Evolutionary conservation across 2,888 invertebrate species (phyloP), one percentile per base, ranked within the genome.

Genomic region (Ectemnius cavifrons): DNA sequence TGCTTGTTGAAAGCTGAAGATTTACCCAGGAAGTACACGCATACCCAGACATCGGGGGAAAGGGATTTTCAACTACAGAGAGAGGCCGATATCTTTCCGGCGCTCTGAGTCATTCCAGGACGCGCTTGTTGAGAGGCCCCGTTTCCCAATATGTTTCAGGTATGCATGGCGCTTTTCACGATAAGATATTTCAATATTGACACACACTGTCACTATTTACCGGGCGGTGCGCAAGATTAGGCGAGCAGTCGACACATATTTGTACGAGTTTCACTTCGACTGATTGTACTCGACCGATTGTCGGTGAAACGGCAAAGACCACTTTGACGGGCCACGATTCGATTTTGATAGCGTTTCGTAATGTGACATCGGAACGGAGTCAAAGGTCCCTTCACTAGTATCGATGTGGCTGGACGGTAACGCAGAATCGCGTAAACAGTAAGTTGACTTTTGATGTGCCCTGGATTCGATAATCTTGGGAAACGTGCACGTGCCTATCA

Each of bases 171-270:
- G 82, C 82, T 86, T 87, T 85, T 80, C 75, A 77, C 82, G 88
- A 89, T 89, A 89, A 88, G 88, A 87, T 87, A 84, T 86, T 85
- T 84, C 88, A 89, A 89, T 89, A 89, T 89, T 89, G 87, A 89
- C 88, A 79, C 37, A 37, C 81, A 78, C 76, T 78, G 83, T 85
- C 85, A 86, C 81, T 88, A 86, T 89, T 89, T 87, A 86, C 89
- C 77, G 79, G 81, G 67, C 80, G 79, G 78, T 77, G 73, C 80
- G 75, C 76, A 73, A 86, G 85, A 87, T 86, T 84, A 86, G 83
- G 79, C 81, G 81, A 78, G 79, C 79, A 82, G 78, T 79, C 75
- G 68, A 80, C 84, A 85, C 82, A 84, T 87, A 88, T 88, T 88
- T 87, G 86, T 84, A 83, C 81, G 84, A 82, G 87, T 87, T 87